Percentiles rank a stretch among this genome's conserved stretches.
phyloP scores from a whole-genome alignment of 2,888 invertebrate genomes.

The Xiphydria camelus region DNA sequence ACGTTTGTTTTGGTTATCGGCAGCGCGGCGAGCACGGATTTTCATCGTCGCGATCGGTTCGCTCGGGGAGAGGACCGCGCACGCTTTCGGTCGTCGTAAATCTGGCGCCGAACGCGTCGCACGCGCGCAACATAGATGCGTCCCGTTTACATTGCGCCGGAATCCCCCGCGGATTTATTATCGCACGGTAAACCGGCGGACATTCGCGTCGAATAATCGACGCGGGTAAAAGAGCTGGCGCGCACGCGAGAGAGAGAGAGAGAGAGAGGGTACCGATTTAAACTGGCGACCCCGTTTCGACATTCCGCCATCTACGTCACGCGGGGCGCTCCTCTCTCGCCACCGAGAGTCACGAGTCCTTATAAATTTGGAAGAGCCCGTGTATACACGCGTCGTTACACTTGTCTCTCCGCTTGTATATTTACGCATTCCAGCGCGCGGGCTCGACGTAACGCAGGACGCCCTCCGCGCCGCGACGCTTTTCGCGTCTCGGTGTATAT shows the following conservation, averaged over 20 bases:
- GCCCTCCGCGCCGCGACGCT: constrained; percentile 51
- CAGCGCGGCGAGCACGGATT: too few species aligned
- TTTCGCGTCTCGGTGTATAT: constrained; percentile 54
- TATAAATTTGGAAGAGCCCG: constrained; percentile 21
- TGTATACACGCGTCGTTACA: constrained; percentile 7
- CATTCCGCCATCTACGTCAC: constrained; percentile 24
- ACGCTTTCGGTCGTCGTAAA: too few species aligned
- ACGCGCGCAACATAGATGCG: too few species aligned
- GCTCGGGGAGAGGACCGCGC: too few species aligned
- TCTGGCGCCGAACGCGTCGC: too few species aligned
- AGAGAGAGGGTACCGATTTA: not conserved
- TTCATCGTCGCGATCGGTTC: too few species aligned
- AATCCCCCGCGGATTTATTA: too few species aligned
- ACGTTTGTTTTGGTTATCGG: too few species aligned
- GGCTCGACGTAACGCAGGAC: constrained; percentile 53
- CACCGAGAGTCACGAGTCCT: constrained; percentile 27
- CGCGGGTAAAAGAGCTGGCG: constrained; percentile 53
- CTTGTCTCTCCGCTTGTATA: constrained; percentile 42
- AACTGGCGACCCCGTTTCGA: constrained; percentile 13
- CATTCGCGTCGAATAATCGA: too few species aligned
- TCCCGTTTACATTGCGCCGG: too few species aligned
- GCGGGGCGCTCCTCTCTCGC: too few species aligned
- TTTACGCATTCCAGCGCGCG: constrained; percentile 54
- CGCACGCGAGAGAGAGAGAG: not conserved
- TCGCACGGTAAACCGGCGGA: too few species aligned